Base-by-base conservation (phyloP, 1,140 invertebrate species). In the Agrypnia vestita region DNA sequence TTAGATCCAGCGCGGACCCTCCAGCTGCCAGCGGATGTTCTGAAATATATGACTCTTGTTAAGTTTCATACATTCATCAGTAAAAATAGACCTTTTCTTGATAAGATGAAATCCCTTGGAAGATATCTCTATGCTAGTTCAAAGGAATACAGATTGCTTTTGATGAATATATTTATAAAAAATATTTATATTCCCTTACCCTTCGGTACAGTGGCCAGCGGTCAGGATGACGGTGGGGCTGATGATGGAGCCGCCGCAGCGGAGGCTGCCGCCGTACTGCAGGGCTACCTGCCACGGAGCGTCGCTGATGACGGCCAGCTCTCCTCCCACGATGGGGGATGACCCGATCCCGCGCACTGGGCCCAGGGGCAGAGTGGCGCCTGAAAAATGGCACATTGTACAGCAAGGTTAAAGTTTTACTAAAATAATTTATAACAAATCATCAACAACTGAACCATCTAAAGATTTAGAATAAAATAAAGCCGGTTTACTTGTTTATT, bases 231-330 rank as follows among this genome's bases (percentile, higher is more conserved):
- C 87, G 15, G 80, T 84, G 12, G 86, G 82, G 35, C 84, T 84
- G 49, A 93, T 84, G 71, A 93, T 89, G 4, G 89, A 87, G 9
- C 90, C 92, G 6, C 92, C 92, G 80, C 92, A 93, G 3, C 13
- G 35, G n/a, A 67, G 46, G 12, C 8, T 47, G 35, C 46, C 59
- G 0, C 17, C 11, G 4, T 86, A 76, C 72, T 86, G 87, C 4
- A 91, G 56, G 43, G 87, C 87, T 21, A 90, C 86, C 84, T 88
- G 86, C 80, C 90, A 90, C 49, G 90, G 91, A 84, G 89, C 91
- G 77, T 91, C 85, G 62, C 84, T 83, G 71, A 91, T 91, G 47
- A 72, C 84, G 44, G 87, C 87, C 56, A 85, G 79, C 64, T 83
- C 84, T 79, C 90, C 90, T 17, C 90, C 89, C 12, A 92, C 88